Conservation (phyloP, 2,888 invertebrate genomes). For the Eueremaeus valkanovi region DNA sequence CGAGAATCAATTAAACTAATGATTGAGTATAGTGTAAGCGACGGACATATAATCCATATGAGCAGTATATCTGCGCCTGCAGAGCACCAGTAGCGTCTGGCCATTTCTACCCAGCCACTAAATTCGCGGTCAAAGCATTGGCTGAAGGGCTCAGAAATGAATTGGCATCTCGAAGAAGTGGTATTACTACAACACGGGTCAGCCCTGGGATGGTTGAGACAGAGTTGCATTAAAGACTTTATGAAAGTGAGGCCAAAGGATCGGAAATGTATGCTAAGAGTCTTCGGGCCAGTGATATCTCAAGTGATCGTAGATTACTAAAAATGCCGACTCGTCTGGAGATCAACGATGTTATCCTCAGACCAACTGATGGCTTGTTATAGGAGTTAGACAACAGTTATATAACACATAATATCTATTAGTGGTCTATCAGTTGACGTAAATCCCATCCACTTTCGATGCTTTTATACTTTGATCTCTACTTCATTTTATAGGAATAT, state of each 20-base stretch:
- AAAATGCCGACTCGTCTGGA: conserved; percentile 62
- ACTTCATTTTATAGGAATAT: too few relatives aligned
- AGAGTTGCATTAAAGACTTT: conserved; percentile 41
- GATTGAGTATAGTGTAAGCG: conserved; percentile 55
- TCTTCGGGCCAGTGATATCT: conserved; percentile 60
- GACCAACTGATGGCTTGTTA: conserved; percentile 41
- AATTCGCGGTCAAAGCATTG: conserved; percentile 59
- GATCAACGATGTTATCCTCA: conserved; percentile 51
- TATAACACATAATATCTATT: too few relatives aligned
- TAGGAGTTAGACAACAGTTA: too few relatives aligned
- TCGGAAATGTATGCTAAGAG: conserved; percentile 22
- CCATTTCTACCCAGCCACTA: conserved; percentile 58
- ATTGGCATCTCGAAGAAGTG: conserved; percentile 54
- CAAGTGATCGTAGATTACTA: conserved; percentile 62
- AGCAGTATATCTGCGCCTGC: conserved; percentile 55
- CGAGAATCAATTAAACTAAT: conserved; percentile 60
- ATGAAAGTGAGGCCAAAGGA: conserved; percentile 35
- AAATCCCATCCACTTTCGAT: too few relatives aligned
- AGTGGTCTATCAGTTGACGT: too few relatives aligned
- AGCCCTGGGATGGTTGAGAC: conserved; percentile 47
- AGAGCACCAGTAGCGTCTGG: conserved; percentile 45
- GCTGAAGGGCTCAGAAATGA: conserved; percentile 58
- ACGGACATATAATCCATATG: conserved; percentile 62
- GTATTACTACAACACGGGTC: conserved; percentile 52
- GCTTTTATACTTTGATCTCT: too few relatives aligned